phyloP scores from a whole-genome alignment of 2,797 vertebrate species.

The Pogoniulus pusillus region DNA sequence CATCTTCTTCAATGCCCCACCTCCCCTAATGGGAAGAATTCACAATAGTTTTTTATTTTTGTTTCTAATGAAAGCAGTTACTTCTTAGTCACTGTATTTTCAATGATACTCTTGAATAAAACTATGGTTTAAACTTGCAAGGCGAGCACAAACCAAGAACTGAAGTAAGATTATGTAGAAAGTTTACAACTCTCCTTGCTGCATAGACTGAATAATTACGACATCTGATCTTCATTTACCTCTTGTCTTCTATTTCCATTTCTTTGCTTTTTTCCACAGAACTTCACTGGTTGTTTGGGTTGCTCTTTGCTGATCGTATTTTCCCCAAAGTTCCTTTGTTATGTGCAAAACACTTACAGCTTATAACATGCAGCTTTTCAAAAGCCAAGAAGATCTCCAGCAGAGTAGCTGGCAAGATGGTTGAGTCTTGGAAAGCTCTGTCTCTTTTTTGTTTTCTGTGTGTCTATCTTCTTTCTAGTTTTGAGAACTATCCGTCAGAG shows the following conservation, averaged over 20 bases:
- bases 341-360: neutral
- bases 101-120: neutral
- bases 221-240: slow-evolving; percentile 6
- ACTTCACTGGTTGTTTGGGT: neutral
- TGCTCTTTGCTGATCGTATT: neutral
- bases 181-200: neutral
- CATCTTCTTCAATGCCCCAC: fast-evolving
- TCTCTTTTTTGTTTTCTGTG: neutral
- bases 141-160: neutral
- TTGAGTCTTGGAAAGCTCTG: neutral
- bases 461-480: neutral
- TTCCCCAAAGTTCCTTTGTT: slow-evolving; percentile 23
- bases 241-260: slow-evolving; percentile 2
- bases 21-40: neutral
- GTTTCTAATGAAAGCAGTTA: neutral
- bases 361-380: slow-evolving; percentile 1
- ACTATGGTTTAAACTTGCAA: neutral
- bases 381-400: slow-evolving; percentile 23
- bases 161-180: neutral
- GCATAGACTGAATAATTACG: neutral
- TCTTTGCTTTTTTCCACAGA: slow-evolving; percentile 10
- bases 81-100: neutral
- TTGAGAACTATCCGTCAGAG: neutral
- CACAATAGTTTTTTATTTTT: neutral
- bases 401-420: neutral